These are phyloP conservation scores for Hyla sarda DNA, from an alignment of 2,113 vertebrate genomes.

Conservation along the genomic window DNA sequence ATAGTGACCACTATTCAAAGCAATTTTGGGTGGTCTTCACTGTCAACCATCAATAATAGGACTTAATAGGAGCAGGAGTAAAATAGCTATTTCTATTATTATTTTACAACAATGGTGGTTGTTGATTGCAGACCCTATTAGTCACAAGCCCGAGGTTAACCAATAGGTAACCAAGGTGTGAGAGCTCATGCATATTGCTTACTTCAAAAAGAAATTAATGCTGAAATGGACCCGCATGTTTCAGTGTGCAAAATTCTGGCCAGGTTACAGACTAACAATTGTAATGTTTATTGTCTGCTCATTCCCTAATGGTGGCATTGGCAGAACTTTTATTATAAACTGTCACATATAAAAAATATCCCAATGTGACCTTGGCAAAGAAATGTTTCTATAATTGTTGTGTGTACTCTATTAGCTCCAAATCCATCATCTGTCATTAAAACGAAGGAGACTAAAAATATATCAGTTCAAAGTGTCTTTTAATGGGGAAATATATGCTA, in stretches of 20 bases:
- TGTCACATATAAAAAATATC: not conserved
- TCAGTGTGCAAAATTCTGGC: not conserved
- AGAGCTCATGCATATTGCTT: not conserved
- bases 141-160: not conserved
- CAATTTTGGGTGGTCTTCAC: too few relatives aligned
- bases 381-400: not conserved
- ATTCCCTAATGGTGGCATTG: slow-evolving; percentile 5
- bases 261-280: not conserved
- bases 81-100: not conserved
- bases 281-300: not conserved
- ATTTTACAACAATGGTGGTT: not conserved
- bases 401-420: not conserved
- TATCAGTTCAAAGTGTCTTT: too few relatives aligned
- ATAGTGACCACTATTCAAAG: too few relatives aligned
- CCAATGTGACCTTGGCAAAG: not conserved
- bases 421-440: not conserved
- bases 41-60: too few relatives aligned
- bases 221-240: not conserved
- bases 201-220: not conserved
- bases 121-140: not conserved
- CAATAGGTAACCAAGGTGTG: not conserved
- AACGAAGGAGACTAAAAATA: not conserved
- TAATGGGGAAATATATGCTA: not conserved
- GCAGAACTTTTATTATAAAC: not conserved
- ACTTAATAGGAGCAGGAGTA: too few relatives aligned